Base-by-base conservation (phyloP, 2,888 invertebrate genomes). In the Cephus pygmeus region DNA sequence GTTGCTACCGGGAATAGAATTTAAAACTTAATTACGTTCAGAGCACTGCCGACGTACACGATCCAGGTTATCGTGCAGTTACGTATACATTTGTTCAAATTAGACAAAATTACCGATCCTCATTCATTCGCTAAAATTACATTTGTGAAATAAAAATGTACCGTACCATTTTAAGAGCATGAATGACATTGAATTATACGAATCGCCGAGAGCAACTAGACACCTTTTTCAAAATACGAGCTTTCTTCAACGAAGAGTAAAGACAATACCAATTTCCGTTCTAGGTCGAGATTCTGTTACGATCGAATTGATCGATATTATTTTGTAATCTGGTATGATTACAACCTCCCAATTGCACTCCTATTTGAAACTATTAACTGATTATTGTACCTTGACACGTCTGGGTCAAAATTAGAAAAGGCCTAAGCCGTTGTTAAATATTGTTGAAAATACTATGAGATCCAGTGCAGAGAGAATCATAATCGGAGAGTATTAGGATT, bases 401-500 rank as follows among this genome's bases (percentile, higher is more conserved):
- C 85, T 81, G 84, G 85, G 81, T 78, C 69, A 81, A 82, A 82
- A 31, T 85, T 80, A 85, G 81, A 82, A 85, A 87, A 87, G 90
- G 90, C 90, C 90, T 90, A 90, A 87, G 89, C 88, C 88, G 84
- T 89, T 90, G 89, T 90, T 90, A 87, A 86, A 87, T 87, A 87
- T 90, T 90, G 89, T 90, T 89, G 85, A 88, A 85, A 83, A 85
- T 85, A 85, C 82, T 84, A 85, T 84, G 84, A 85, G 83, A 84
- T 84, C 82, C 83, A 84, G 79, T 76, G 80, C 36, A 76, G 34
- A 75, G 33, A 74, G 36, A 85, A 86, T 86, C 82, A 84, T 87
- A 88, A 89, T 89, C 85, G 87, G 84, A 87, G 86, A 88, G 83
- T 88, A 88, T 89, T 88, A 89, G 86, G 85, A 86, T 87, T 88